Base-by-base conservation (phyloP, 2,113 vertebrate genomes). In the Tachuris rubrigastra region DNA sequence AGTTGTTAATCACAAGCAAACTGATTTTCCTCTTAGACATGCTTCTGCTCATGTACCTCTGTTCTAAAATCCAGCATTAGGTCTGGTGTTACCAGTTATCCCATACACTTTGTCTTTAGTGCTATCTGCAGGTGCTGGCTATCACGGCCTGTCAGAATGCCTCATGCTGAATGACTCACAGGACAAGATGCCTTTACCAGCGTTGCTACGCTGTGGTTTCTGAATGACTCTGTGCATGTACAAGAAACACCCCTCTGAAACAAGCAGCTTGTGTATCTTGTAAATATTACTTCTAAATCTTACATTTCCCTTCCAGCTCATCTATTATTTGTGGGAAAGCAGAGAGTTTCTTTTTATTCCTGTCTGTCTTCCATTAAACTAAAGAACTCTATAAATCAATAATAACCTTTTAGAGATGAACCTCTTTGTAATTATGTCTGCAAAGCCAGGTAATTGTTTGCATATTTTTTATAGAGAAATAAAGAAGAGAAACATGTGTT, bases 401-500 rank as follows among this genome's bases (percentile, higher is more conserved):
- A 98, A 97, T 96, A 98, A 97, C 95, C 95, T 97, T 97, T 97
- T 96, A 96, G 97, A 96, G 97, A 98, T 97, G 97, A 98, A 97
- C 96, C 93, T 94, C 96, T 97, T 97, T 94, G 97, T 98, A 98
- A 98, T 97, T 97, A 97, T 75, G 72, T 80, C 95, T 98, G 96
- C 74, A 97, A 98, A 98, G 85, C 87, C 96, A 98, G 94, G 95
- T 98, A 98, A 98, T 98, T 98, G 97, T 97, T 98, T 98, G 97
- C 98, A 98, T 98, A 97, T 97, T 98, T 98, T 97, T 97, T 96
- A 97, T 66, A 90, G 71, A 94, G 91, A 97, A 98, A 97, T 97
- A 97, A 97, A 96, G 81, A 94, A 42, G 35, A 52, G 52, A 80
- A 97, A 96, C 93, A 94, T 68, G 67, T 97, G 91, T 96, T 97